These are phyloP conservation scores for Cyprinodon brontotheroides DNA, from an alignment of 2,113 vertebrate genomes.

Conservation along the genomic window DNA sequence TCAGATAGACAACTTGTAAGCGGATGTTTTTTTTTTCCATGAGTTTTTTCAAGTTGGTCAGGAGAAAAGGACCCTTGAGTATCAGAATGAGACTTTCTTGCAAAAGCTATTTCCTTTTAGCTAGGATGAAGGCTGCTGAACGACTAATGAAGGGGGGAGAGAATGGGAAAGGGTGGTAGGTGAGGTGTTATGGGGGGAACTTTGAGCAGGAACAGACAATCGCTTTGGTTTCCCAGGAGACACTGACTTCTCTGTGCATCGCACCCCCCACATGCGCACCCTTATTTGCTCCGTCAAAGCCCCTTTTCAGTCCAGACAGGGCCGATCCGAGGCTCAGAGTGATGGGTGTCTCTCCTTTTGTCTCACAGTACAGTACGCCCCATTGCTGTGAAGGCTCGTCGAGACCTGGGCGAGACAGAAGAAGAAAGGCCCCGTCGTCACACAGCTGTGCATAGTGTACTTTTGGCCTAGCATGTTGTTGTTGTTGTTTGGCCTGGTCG, in stretches of 20 bases:
- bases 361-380: constrained; percentile 77
- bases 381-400: constrained; percentile 74
- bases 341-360: constrained; percentile 83
- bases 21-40: constrained; percentile 46
- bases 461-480: constrained; percentile 67
- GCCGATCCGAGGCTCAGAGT: constrained; percentile 77
- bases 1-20: constrained; percentile 38
- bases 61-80: constrained; percentile 59
- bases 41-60: constrained; percentile 37
- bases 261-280: constrained; percentile 35
- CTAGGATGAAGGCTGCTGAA: constrained; percentile 74
- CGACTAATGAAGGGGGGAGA: constrained; percentile 69
- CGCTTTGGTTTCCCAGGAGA: constrained; percentile 82
- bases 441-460: constrained; percentile 61
- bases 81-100: constrained; percentile 62
- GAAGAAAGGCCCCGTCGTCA: constrained; percentile 56
- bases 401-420: constrained; percentile 69
- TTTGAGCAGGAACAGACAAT: constrained; percentile 78
- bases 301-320: constrained; percentile 79
- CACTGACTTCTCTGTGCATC: constrained; percentile 76
- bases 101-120: constrained; percentile 70
- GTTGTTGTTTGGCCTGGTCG: constrained; percentile 56
- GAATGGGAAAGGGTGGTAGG: constrained; percentile 62
- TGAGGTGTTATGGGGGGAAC: constrained; percentile 72
- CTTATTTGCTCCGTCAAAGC: constrained; percentile 73